These are phyloP conservation scores for Araneus ventricosus DNA, from an alignment of 1,140 invertebrate species.

Conservation along the genomic window DNA sequence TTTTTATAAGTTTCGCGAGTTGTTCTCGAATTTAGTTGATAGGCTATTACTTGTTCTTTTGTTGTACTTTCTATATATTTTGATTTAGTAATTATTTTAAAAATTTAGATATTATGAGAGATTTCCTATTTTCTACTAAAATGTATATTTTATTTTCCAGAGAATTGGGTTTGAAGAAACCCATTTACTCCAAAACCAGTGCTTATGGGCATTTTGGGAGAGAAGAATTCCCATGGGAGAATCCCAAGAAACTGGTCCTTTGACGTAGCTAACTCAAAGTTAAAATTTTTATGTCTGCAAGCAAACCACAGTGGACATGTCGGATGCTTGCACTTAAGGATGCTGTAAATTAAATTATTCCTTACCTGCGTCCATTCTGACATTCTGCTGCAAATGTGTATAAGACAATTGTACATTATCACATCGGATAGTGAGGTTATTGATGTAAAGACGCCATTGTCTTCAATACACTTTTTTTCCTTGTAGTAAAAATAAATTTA, in stretches of 20 bases:
- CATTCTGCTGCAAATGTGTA: conserved; percentile 81
- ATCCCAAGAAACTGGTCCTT: conserved; percentile 88
- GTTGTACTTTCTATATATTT: too few species aligned
- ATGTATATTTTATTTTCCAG: conserved; percentile 81
- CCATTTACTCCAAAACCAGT: conserved; percentile 98
- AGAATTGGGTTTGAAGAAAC: conserved; percentile 94
- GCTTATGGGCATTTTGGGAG: conserved; percentile 99
- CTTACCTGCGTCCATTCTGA: conserved; percentile 8
- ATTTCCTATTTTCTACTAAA: neutral
- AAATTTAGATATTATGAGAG: too few species aligned
- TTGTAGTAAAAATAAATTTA: neutral
- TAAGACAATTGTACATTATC: conserved; percentile 40
- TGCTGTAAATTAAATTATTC: conserved; percentile 26
- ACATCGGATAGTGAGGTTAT: neutral
- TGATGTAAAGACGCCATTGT: neutral
- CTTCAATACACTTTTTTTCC: neutral
- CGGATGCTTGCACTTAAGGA: neutral
- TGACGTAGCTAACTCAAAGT: conserved; percentile 47
- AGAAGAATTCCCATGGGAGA: conserved; percentile 97
- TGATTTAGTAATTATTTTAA: conserved; percentile 75
- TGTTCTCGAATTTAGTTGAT: too few species aligned
- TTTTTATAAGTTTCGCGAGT: too few species aligned
- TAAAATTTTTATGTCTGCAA: neutral
- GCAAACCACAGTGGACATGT: conserved; percentile 69
- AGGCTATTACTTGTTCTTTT: too few species aligned